phyloP scores from a whole-genome alignment of 1,140 invertebrate genomes.

The Bombus sylvicola region DNA sequence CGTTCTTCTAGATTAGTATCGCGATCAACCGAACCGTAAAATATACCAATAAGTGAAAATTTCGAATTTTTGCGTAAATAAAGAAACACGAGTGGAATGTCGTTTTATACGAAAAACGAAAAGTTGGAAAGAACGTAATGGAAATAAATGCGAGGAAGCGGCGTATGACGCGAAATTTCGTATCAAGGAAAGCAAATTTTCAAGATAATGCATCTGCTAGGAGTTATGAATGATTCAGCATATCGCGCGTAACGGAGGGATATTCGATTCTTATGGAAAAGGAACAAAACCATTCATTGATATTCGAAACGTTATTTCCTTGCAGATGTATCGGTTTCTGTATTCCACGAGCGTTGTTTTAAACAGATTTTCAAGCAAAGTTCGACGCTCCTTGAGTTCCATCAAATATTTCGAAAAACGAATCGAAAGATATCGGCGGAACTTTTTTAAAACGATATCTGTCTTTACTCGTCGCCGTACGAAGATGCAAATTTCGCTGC shows the following conservation, averaged over 20 bases:
- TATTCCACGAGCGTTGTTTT: background rate
- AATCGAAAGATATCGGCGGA: no score
- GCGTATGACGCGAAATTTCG: background rate
- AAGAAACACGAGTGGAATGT: background rate
- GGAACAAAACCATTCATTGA: background rate
- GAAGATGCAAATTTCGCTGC: background rate
- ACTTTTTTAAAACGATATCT: no score
- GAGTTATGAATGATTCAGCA: background rate
- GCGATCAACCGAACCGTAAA: no score
- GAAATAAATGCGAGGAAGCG: background rate
- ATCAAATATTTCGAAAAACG: background rate
- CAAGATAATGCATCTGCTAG: background rate
- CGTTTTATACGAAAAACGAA: background rate
- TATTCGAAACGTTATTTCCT: conserved; percentile 6
- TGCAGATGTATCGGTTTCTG: background rate
- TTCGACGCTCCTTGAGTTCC: background rate
- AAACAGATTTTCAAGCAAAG: background rate
- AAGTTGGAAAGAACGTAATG: background rate
- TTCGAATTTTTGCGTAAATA: no score
- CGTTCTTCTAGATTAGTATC: no score
- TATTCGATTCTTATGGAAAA: background rate
- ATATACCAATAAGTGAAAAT: no score
- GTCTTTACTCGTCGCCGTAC: background rate
- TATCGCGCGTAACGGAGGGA: background rate
- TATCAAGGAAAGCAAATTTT: background rate